Percentiles rank a stretch among this genome's conserved stretches.
phyloP scores from a whole-genome alignment of 2,113 vertebrate genomes.

The Oncorhynchus kisutch region DNA sequence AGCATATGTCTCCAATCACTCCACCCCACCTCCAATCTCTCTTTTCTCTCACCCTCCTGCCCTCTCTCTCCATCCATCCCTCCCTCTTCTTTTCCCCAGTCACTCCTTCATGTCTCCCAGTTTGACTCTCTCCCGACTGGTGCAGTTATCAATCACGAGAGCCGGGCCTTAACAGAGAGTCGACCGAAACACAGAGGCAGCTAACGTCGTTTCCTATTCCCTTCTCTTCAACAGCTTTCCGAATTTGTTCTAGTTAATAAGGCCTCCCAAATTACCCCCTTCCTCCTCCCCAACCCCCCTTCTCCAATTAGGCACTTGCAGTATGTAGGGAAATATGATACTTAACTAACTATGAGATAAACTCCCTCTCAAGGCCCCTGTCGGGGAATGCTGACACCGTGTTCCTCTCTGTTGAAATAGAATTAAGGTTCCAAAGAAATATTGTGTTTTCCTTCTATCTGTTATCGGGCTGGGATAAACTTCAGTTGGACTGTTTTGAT shows the following conservation, averaged over 20 bases:
- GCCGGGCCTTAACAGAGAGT: conserved; percentile 91
- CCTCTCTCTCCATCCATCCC: conserved; percentile 22
- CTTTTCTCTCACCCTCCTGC: conserved; percentile 38
- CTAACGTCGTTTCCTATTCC: conserved; percentile 29
- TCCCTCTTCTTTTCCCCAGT: conserved; percentile 76
- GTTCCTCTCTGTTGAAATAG: conserved; percentile 98
- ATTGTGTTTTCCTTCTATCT: conserved; percentile 59
- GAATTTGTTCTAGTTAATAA: conserved; percentile 99
- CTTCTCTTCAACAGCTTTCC: conserved; percentile 94
- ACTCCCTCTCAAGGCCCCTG: conserved; percentile 97
- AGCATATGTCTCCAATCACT: conserved; percentile 99
- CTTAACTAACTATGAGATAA: conserved; percentile 99
- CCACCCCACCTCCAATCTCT: conserved; percentile 55
- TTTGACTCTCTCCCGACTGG: conserved; percentile 90
- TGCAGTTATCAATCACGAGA: conserved; percentile 98
- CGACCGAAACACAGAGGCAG: conserved; percentile 76
- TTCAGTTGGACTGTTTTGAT: conserved; percentile 78
- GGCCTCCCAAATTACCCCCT: conserved; percentile 98
- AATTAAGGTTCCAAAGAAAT: conserved; percentile 75
- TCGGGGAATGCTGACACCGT: conserved; percentile 99
- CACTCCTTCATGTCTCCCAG: conserved; percentile 91
- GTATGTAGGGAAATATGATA: conserved; percentile 99
- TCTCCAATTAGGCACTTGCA: conserved; percentile 94
- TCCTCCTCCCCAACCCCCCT: conserved; percentile 64
- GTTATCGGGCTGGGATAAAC: conserved; percentile 40